Conservation (phyloP, 2,888 invertebrate species). For the Gymnoscelis rufifasciata region DNA sequence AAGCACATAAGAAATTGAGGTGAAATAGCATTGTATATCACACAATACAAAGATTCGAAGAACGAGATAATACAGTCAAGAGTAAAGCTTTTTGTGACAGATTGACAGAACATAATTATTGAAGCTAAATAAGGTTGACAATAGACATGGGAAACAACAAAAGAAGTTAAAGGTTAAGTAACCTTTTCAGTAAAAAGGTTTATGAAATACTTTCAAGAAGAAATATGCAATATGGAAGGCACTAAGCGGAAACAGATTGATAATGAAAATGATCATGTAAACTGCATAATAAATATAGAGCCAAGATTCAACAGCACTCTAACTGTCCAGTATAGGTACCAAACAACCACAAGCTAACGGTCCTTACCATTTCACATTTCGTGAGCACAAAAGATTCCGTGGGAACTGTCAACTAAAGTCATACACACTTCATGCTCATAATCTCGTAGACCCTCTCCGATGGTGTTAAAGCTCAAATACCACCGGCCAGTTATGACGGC, state of each 20-base stretch:
- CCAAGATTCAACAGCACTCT: constrained; percentile 3
- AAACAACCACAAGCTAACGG: constrained; percentile 48
- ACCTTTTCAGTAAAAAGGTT: not conserved
- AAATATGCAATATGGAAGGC: too few relatives aligned
- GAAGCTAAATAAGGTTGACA: not conserved
- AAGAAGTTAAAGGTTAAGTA: not conserved
- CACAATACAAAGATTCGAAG: constrained; percentile 5
- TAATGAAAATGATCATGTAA: too few relatives aligned
- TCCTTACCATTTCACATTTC: constrained; percentile 54
- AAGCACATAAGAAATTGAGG: constrained; percentile 10
- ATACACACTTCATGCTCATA: constrained; percentile 23
- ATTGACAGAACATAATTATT: not conserved
- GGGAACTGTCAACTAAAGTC: constrained; percentile 57
- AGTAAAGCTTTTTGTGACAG: not conserved
- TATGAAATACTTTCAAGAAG: not conserved
- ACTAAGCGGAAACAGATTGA: too few relatives aligned
- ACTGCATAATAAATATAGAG: too few relatives aligned
- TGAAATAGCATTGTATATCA: constrained; percentile 16
- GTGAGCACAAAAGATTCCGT: constrained; percentile 51
- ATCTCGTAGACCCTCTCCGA: constrained; percentile 8
- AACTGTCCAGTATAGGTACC: constrained; percentile 12
- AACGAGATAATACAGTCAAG: not conserved
- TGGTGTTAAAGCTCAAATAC: constrained; percentile 15
- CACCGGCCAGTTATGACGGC: constrained; percentile 8
- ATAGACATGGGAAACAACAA: constrained; percentile 1